Percentiles rank a stretch among this genome's conserved stretches.
These are phyloP conservation scores for Rhodophaea formosa DNA, from an alignment of 2,888 invertebrate species.

Conservation along the genomic window DNA sequence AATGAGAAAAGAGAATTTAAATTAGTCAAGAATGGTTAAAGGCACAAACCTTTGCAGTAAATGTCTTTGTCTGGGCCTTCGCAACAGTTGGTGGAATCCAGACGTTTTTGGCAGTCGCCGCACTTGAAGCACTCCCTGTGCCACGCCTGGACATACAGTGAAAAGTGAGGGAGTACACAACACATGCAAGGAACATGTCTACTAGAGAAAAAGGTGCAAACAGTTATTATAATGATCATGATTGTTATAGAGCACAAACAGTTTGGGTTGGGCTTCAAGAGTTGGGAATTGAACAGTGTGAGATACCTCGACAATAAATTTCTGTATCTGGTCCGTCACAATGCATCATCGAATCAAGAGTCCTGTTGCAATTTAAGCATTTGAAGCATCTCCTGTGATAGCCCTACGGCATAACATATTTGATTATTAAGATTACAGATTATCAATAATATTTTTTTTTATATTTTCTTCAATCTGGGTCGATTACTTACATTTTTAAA, in stretches of 20 bases:
- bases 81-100: slow-evolving; percentile 95
- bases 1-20: background rate
- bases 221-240: slow-evolving; percentile 64
- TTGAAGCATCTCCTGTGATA: slow-evolving; percentile 96
- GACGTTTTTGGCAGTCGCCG: slow-evolving; percentile 91
- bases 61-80: slow-evolving; percentile 97
- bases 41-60: slow-evolving; percentile 94
- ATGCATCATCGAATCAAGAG: slow-evolving; percentile 93
- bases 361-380: slow-evolving; percentile 91
- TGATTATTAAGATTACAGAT: slow-evolving; percentile 15
- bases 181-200: slow-evolving; percentile 58
- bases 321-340: slow-evolving; percentile 96
- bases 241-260: slow-evolving; percentile 50
- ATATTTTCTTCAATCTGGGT: too few species aligned
- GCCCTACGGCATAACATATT: slow-evolving; percentile 81
- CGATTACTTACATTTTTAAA: too few species aligned
- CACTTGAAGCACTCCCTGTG: slow-evolving; percentile 97
- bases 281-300: slow-evolving; percentile 33
- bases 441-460: background rate
- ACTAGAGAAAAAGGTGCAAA: slow-evolving; percentile 45
- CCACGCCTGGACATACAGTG: slow-evolving; percentile 87
- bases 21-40: slow-evolving; percentile 20
- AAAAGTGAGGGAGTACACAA: slow-evolving; percentile 55
- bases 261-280: slow-evolving; percentile 33
- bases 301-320: slow-evolving; percentile 94